Evolutionary conservation across 2,797 vertebrate genomes (phyloP), one percentile per base, ranked within the genome.

Genomic region (Cryptoprocta ferox): DNA sequence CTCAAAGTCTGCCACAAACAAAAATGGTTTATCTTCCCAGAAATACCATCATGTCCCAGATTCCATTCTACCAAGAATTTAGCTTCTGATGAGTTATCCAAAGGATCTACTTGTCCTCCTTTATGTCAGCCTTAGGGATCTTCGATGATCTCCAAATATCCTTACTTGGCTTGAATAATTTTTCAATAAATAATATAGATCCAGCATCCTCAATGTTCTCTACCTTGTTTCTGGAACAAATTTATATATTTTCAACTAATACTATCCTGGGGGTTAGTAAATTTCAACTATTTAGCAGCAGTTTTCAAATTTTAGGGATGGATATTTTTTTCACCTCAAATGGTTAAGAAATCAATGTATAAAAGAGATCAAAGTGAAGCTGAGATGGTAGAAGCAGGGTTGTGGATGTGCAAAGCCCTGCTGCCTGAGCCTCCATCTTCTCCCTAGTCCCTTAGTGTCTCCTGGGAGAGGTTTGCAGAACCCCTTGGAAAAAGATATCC

Each of bases 21-120:
- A 24, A 75, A 82, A 96, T 8, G 3, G 0, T 6, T 87, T 59
- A 19, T 93, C 15, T 85, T 94, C 16, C 48, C 30, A 91, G 37
- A 90, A 90, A 97, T 24, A 4, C 2, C 73, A 81, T 63, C 39
- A 61, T 90, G 4, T 3, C n/a, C 39, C 16, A 68, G 30, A 91
- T 30, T 76, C 5, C n/a, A 82, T 56, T 86, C 88, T 92, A 75
- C 19, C 16, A 95, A 79, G n/a, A 73, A 95, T 71, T 87, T 83
- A 86, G 32, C 45, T 16, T 91, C n/a, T 61, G 70, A 83, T 61
- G 21, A 59, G 3, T 82, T 94, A 30, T 56, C 11, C 14, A 83
- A 53, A 87, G 0, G 26, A 83, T 66, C 4, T 76, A 13, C 18
- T 53, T 83, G 12, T 83, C 28, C 12, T 61, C 14, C n/a, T 92